Percentiles rank a stretch among this genome's conserved stretches.
phyloP scores from a whole-genome alignment of 1,140 invertebrate genomes.

The Nymphalis io region DNA sequence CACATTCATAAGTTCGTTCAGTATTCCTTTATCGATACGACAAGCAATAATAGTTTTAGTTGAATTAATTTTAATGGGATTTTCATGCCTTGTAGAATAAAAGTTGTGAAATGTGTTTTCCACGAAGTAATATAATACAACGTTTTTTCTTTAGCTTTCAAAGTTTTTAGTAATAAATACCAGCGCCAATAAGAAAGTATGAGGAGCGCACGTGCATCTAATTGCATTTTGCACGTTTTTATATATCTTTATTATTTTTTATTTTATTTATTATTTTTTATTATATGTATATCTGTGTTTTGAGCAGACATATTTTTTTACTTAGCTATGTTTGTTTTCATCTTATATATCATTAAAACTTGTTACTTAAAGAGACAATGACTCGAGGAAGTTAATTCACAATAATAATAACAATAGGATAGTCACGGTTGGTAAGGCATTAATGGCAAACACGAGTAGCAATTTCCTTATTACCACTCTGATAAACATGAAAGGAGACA shows the following conservation, averaged over 20 bases:
- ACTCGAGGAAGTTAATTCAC: conserved; percentile 64
- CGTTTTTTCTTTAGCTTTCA: conserved; percentile 27
- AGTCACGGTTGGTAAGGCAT: conserved; percentile 69
- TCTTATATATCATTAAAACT: conserved; percentile 55
- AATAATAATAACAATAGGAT: conserved; percentile 74
- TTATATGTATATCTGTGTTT: too few relatives aligned
- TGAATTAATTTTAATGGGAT: conserved; percentile 80
- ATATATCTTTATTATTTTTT: too few relatives aligned
- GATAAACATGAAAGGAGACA: conserved; percentile 42
- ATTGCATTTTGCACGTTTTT: conserved; percentile 53
- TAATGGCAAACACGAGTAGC: conserved; percentile 59
- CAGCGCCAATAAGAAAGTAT: background rate
- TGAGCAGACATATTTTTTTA: conserved; percentile 39
- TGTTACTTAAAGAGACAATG: conserved; percentile 61
- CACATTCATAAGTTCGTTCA: conserved; percentile 77
- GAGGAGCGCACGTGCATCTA: conserved; percentile 65
- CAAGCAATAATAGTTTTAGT: conserved; percentile 76
- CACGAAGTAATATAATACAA: conserved; percentile 67
- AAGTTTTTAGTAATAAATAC: background rate
- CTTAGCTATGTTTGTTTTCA: conserved; percentile 45
- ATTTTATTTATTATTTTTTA: too few relatives aligned
- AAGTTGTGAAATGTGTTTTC: conserved; percentile 76
- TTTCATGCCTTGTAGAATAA: conserved; percentile 78
- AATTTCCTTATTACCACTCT: conserved; percentile 67
- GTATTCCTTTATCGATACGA: conserved; percentile 79